Conservation (phyloP, 1,140 invertebrate genomes). For the Caenorhabditis inopinata region DNA sequence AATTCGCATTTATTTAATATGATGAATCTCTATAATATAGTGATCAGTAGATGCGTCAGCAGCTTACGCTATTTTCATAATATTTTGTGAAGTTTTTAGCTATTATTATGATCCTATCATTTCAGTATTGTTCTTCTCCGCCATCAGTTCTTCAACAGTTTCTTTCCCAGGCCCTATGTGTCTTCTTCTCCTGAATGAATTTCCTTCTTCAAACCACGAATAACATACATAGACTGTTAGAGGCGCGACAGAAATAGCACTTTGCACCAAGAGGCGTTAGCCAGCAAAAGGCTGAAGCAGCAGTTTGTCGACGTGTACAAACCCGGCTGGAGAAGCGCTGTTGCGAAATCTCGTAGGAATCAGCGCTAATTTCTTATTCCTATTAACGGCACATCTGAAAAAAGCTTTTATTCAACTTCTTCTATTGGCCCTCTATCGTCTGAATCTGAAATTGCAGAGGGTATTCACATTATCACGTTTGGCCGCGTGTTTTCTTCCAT, state of each 20-base stretch:
- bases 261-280: background rate
- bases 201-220: background rate
- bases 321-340: slow-evolving; percentile 14
- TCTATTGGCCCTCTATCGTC: background rate
- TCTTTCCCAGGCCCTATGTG: background rate
- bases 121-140: background rate
- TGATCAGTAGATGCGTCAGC: too few species aligned
- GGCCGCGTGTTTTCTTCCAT: slow-evolving; percentile 14
- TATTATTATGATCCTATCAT: background rate
- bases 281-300: background rate
- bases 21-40: too few species aligned
- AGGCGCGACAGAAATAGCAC: background rate
- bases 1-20: too few species aligned
- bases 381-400: background rate
- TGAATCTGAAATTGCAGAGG: slow-evolving; percentile 11
- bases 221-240: slow-evolving; percentile 22
- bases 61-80: too few species aligned
- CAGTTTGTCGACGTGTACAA: slow-evolving; percentile 20
- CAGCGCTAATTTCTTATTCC: background rate
- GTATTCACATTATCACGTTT: slow-evolving; percentile 8
- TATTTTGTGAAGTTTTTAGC: too few species aligned
- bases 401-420: background rate
- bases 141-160: background rate
- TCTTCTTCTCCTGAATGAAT: background rate
- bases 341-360: background rate